Conservation (phyloP, 2,888 invertebrate genomes). For the Pteria penguin region DNA sequence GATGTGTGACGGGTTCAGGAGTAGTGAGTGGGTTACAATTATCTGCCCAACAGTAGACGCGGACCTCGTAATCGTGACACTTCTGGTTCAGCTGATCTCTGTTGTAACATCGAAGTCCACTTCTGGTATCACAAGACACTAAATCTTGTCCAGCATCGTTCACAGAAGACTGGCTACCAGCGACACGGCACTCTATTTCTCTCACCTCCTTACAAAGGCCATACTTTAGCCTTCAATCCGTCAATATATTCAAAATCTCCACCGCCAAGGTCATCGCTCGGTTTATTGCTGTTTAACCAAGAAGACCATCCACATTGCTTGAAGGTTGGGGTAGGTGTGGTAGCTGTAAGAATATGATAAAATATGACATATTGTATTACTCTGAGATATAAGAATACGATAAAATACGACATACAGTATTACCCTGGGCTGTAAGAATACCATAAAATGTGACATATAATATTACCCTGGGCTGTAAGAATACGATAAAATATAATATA, state of each 20-base stretch:
- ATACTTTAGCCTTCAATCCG: slow-evolving; percentile 58
- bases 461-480: not conserved
- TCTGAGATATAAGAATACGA: no score
- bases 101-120: slow-evolving; percentile 73
- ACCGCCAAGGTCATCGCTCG: slow-evolving; percentile 50
- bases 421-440: no score
- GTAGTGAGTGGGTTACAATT: slow-evolving; percentile 26
- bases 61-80: slow-evolving; percentile 92
- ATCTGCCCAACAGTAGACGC: slow-evolving; percentile 84
- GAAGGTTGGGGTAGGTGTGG: slow-evolving; percentile 29
- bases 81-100: slow-evolving; percentile 58
- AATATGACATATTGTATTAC: no score
- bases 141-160: slow-evolving; percentile 64
- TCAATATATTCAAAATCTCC: slow-evolving; percentile 67
- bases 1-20: not conserved
- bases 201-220: slow-evolving; percentile 64
- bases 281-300: slow-evolving; percentile 67
- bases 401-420: not conserved
- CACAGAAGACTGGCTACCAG: slow-evolving; percentile 54
- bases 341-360: not conserved
- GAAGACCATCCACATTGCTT: slow-evolving; percentile 65
- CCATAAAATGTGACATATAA: not conserved
- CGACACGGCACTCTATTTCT: slow-evolving; percentile 64
- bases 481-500: not conserved
- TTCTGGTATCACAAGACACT: slow-evolving; percentile 68